Percentiles rank a stretch among this genome's conserved stretches.
phyloP scores from a whole-genome alignment of 2,888 invertebrate species.

The Dryocosmus kuriphilus region DNA sequence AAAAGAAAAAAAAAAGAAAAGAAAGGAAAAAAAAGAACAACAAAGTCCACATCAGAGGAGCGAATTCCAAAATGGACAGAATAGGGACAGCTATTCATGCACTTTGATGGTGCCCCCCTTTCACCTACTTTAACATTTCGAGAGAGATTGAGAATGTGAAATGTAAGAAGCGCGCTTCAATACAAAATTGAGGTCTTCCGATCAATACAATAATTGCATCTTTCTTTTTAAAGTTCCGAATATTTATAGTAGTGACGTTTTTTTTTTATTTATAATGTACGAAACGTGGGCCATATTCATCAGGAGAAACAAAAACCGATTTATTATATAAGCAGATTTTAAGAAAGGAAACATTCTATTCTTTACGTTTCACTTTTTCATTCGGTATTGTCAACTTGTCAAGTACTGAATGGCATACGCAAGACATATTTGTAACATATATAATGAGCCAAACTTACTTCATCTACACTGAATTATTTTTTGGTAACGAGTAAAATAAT shows the following conservation, averaged over 20 bases:
- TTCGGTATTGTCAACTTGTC: too few species aligned
- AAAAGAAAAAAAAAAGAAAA: conserved; percentile 24
- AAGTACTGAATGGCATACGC: too few species aligned
- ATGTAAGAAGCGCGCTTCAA: background rate
- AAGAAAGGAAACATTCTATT: too few species aligned
- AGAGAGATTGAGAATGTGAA: conserved; percentile 3
- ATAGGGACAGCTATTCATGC: conserved; percentile 30
- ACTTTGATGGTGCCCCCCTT: conserved; percentile 23
- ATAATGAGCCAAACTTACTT: too few species aligned
- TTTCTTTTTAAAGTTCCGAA: background rate
- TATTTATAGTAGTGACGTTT: background rate
- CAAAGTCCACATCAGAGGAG: conserved; percentile 19
- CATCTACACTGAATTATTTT: too few species aligned
- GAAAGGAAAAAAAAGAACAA: conserved; percentile 16
- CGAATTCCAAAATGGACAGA: conserved; percentile 30
- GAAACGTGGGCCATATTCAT: too few species aligned
- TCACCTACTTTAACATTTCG: conserved; percentile 8
- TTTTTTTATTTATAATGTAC: too few species aligned
- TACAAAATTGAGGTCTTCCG: background rate
- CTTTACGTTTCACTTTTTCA: too few species aligned
- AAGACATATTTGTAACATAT: too few species aligned
- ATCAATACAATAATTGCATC: background rate
- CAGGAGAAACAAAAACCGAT: too few species aligned
- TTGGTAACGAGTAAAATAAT: too few species aligned
- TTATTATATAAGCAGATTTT: too few species aligned